Conservation (phyloP, 2,888 invertebrate species). For the Perizoma flavofasciatum region DNA sequence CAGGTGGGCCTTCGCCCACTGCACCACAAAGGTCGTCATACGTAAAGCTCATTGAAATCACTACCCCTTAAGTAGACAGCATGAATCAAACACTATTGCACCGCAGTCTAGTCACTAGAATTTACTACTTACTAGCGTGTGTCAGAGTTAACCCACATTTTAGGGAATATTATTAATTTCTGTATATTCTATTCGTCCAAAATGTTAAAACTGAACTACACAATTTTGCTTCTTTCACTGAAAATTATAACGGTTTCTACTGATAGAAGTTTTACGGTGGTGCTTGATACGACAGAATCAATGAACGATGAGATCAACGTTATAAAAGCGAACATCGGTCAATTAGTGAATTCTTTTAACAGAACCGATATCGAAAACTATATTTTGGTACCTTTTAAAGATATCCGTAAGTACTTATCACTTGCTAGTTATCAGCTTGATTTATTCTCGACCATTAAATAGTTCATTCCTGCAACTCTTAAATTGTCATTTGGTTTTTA, state of each 20-base stretch:
- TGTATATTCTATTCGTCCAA: neutral
- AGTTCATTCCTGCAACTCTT: too few relatives aligned
- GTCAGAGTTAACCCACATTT: too few relatives aligned
- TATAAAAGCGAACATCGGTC: conserved; percentile 48
- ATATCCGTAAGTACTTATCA: conserved; percentile 38
- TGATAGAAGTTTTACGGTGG: conserved; percentile 57
- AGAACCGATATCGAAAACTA: conserved; percentile 39
- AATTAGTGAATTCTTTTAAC: conserved; percentile 33
- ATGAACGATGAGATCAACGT: conserved; percentile 56
- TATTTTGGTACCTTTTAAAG: conserved; percentile 50
- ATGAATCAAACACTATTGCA: conserved; percentile 9
- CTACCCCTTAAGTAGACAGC: conserved; percentile 4
- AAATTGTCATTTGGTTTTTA: too few relatives aligned
- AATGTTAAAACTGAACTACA: conserved; percentile 18
- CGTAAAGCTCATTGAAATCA: neutral
- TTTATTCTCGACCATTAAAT: too few relatives aligned
- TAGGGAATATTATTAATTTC: too few relatives aligned
- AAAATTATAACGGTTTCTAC: conserved; percentile 9
- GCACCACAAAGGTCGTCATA: too few relatives aligned
- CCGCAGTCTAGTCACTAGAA: neutral
- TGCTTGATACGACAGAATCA: conserved; percentile 58
- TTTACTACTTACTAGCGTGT: neutral
- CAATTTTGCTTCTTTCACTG: conserved; percentile 8
- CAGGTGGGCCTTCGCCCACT: too few relatives aligned
- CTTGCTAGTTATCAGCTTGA: neutral